Evolutionary conservation across 2,113 vertebrate genomes (phyloP).

Genomic region (Prochilodus magdalenae): DNA sequence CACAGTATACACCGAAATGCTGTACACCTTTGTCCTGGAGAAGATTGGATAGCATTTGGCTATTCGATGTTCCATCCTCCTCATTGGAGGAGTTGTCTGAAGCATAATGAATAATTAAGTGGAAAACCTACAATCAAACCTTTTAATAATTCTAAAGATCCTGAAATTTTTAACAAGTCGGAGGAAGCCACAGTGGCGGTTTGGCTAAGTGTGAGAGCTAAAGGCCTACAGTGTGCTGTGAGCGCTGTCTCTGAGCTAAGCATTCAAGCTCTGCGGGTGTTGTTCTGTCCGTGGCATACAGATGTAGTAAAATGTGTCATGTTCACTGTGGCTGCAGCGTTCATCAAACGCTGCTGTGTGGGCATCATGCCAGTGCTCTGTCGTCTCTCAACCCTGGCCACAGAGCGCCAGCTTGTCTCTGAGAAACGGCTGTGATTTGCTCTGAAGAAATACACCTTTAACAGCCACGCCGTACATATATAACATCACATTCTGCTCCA

Average conservation of each 20-base stretch:
- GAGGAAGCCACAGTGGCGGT: not conserved
- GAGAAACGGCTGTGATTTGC: constrained; percentile 82
- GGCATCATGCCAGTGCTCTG: constrained; percentile 71
- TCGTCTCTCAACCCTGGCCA: constrained; percentile 70
- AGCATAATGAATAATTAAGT: no score
- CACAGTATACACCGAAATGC: no score
- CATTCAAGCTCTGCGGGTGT: not conserved
- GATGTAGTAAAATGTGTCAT: constrained; percentile 64
- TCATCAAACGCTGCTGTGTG: constrained; percentile 66
- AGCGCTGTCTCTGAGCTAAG: not conserved
- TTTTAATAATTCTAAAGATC: not conserved
- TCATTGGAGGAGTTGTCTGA: no score
- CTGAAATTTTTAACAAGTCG: not conserved
- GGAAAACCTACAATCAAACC: no score
- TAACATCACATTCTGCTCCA: constrained; percentile 47
- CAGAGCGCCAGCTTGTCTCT: constrained; percentile 29
- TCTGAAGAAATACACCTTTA: constrained; percentile 49
- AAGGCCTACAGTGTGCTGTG: constrained; percentile 9
- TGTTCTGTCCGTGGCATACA: constrained; percentile 49
- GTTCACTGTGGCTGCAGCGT: constrained; percentile 57
- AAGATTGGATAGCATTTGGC: no score
- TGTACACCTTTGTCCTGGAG: no score
- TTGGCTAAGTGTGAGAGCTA: not conserved
- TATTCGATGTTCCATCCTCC: no score
- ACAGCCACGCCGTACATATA: constrained; percentile 43